Conservation (phyloP, 2,797 vertebrate genomes). For the Platyrinchus mystaceus region DNA sequence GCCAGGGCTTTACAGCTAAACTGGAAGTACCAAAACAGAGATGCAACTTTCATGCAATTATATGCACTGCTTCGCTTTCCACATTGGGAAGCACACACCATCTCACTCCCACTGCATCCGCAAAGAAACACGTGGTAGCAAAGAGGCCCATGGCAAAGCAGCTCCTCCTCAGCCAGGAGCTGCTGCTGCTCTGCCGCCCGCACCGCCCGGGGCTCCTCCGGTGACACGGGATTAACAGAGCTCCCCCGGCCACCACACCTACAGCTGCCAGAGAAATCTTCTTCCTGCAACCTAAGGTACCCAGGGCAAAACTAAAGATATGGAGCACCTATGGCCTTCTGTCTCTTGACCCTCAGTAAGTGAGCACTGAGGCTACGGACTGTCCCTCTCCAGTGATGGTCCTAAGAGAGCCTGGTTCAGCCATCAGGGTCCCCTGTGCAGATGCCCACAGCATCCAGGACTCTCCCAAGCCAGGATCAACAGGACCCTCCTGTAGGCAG, state of each 20-base stretch:
- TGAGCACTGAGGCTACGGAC: not conserved
- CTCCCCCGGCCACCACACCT: not conserved
- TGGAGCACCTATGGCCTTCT: fast-evolving
- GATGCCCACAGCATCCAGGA: not conserved
- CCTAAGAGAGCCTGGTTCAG: not conserved
- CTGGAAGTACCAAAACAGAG: constrained; percentile 62
- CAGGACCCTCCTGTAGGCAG: not conserved
- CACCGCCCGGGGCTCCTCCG: fast-evolving
- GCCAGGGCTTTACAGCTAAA: constrained; percentile 34
- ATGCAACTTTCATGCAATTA: constrained; percentile 15
- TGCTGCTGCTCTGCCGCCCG: not conserved
- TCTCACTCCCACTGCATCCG: constrained; percentile 17
- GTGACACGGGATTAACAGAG: not conserved
- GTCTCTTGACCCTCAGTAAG: not conserved
- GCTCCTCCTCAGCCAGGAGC: not conserved
- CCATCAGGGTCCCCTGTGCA: not conserved
- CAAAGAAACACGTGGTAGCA: not conserved
- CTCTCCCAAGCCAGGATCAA: not conserved
- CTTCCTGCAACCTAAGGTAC: not conserved
- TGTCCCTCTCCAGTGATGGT: fast-evolving
- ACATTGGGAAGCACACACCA: constrained; percentile 7
- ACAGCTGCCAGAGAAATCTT: not conserved
- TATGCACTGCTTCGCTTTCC: not conserved
- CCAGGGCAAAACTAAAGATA: not conserved
- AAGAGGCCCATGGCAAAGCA: not conserved